These are phyloP conservation scores for Aspidiotus destructor DNA, from an alignment of 2,888 invertebrate species.

Conservation along the genomic window DNA sequence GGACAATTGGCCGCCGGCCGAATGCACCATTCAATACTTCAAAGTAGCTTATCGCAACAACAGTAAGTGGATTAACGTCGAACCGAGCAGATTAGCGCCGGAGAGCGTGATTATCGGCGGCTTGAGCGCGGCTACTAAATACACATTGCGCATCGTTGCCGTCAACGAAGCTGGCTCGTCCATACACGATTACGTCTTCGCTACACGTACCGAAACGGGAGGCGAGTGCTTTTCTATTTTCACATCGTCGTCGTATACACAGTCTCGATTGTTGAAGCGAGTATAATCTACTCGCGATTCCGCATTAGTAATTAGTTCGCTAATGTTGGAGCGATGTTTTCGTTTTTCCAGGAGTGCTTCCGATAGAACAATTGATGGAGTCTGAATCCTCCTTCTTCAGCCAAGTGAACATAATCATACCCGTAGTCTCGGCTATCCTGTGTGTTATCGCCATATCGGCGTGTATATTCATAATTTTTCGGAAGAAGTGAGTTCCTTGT, in stretches of 20 bases:
- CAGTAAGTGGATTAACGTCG: constrained; percentile 10
- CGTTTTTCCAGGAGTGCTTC: not conserved
- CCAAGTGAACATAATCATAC: constrained; percentile 33
- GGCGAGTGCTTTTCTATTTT: constrained; percentile 44
- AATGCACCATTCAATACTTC: constrained; percentile 71
- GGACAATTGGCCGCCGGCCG: constrained; percentile 74
- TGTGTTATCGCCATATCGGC: constrained; percentile 33
- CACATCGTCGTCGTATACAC: too few relatives aligned
- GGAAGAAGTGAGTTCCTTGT: constrained; percentile 27
- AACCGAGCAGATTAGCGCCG: constrained; percentile 32
- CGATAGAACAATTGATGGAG: constrained; percentile 16
- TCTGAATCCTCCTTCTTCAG: constrained; percentile 15
- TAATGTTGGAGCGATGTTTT: not conserved
- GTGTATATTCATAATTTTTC: constrained; percentile 33
- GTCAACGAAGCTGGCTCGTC: constrained; percentile 64
- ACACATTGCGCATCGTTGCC: constrained; percentile 58
- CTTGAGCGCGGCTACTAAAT: constrained; percentile 58
- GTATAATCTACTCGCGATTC: too few relatives aligned
- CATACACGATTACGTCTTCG: constrained; percentile 58
- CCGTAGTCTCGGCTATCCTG: constrained; percentile 30
- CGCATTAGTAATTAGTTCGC: too few relatives aligned
- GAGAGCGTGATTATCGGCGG: constrained; percentile 32
- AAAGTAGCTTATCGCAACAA: constrained; percentile 51
- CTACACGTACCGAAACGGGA: constrained; percentile 61
- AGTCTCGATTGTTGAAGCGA: too few relatives aligned